Percentiles rank a stretch among this genome's conserved stretches.
Evolutionary conservation across 2,113 vertebrate genomes (phyloP).

Genomic region (Scortum barcoo): DNA sequence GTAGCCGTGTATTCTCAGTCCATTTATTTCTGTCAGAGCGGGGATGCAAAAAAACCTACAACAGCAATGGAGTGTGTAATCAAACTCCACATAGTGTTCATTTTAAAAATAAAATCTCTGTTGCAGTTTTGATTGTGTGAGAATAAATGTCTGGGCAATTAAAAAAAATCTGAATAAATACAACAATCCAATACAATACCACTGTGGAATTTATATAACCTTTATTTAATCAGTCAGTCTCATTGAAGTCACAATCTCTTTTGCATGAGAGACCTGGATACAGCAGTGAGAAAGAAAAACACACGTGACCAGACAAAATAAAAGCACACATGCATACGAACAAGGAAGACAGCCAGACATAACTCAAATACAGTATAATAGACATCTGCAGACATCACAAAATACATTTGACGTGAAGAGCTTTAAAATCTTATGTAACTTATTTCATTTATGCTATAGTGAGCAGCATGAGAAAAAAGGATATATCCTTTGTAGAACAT

Average conservation of each 20-base stretch:
- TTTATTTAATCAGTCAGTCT: not conserved
- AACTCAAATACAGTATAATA: not conserved
- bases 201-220: not conserved
- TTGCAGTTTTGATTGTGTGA: not conserved
- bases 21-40: conserved; percentile 7
- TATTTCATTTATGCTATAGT: not conserved
- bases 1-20: not conserved
- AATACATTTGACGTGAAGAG: not conserved
- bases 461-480: not conserved
- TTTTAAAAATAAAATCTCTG: not conserved
- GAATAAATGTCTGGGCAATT: not conserved
- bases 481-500: not conserved
- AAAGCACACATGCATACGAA: not conserved
- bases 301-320: not conserved
- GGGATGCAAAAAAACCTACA: not conserved
- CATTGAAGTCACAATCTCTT: not conserved
- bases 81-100: conserved; percentile 16
- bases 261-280: not conserved
- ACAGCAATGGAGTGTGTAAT: not conserved
- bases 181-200: not conserved
- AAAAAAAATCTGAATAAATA: not conserved
- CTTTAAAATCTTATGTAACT: not conserved
- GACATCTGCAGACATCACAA: not conserved
- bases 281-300: not conserved
- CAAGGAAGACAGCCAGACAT: too few species aligned